These are phyloP conservation scores for Rhinatrema bivittatum DNA, from an alignment of 2,797 vertebrate genomes.

Conservation along the genomic window DNA sequence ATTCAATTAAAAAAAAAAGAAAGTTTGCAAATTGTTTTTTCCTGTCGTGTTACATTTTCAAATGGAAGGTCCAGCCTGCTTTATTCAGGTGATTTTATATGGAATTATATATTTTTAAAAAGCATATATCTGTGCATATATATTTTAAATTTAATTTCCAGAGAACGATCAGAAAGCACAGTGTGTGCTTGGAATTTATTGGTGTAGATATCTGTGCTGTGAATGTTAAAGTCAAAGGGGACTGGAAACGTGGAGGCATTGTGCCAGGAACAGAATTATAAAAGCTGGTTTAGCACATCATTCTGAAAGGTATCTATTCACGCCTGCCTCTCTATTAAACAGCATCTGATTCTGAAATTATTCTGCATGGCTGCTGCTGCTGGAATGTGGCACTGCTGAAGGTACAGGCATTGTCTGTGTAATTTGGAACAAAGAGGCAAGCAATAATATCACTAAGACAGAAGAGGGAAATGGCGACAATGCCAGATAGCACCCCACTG, in stretches of 20 bases:
- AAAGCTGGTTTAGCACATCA: slow-evolving; percentile 25
- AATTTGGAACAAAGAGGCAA: too few species aligned
- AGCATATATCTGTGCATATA: too few species aligned
- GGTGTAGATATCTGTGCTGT: slow-evolving; percentile 16
- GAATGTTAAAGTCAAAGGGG: slow-evolving; percentile 25
- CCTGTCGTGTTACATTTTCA: too few species aligned
- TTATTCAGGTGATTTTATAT: slow-evolving; percentile 13
- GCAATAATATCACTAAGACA: too few species aligned
- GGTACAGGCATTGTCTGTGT: too few species aligned
- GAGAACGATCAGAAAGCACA: slow-evolving; percentile 16
- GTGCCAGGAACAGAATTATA: slow-evolving; percentile 22
- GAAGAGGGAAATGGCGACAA: too few species aligned
- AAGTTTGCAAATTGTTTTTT: too few species aligned
- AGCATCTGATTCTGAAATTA: slow-evolving; percentile 6
- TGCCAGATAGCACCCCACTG: too few species aligned
- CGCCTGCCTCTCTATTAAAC: slow-evolving; percentile 14
- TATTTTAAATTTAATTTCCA: too few species aligned
- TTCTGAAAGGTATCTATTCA: slow-evolving; percentile 24
- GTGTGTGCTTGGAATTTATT: slow-evolving; percentile 18
- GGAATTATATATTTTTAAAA: slow-evolving; percentile 15
- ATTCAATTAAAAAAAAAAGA: too few species aligned
- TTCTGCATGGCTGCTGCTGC: background rate
- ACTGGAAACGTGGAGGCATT: slow-evolving; percentile 16
- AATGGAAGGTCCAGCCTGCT: slow-evolving; percentile 19
- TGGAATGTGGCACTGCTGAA: too few species aligned